Base-by-base conservation (phyloP, 2,797 vertebrate species). In the Acipenser oxyrinchus region DNA sequence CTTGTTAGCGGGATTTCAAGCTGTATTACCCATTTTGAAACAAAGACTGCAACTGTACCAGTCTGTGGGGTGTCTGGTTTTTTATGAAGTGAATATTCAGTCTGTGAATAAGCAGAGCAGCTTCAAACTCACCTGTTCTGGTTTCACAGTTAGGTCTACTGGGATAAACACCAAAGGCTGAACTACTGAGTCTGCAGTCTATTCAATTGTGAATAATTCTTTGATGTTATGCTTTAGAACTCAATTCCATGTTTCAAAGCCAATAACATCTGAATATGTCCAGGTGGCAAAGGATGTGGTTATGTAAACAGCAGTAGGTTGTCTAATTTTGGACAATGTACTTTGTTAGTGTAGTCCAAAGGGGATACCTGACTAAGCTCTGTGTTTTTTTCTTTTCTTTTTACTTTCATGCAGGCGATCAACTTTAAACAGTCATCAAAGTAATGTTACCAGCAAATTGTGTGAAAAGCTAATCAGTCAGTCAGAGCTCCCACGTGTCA, bases 201-300 rank as follows among this genome's bases (percentile, higher is more conserved):
- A n/a, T 60, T 23, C 59, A 60, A 8, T 60, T 8, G 18, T 23
- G 15, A 60, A 6, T 60, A 60, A 60, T 60, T 6, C 59, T 60
- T 60, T 60, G 59, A 60, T 60, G 59, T n/a, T 9, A 13, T 8
- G n/a, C 13, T 60, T 60, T n/a, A n/a, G 59, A n/a, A 13, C 13
- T 13, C 11, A 18, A 1, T 10, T 10, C 10, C n/a, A 55, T 55
- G 4, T 55, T 55, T 55, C 59, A 3, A n/a, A 60, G 59, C 18
- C 59, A n/a, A n/a, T 13, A n/a, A 18, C 59, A 60, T 60, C 15
- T 8, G 1, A 60, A 8, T 13, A 8, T 60, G 59, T 8, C 59
- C 59, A 60, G 59, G 59, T 60, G 59, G 11, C 59, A 60, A 60
- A 60, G 59, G 59, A 60, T n/a, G 59, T 60, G 59, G 59, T 60